These are phyloP conservation scores for Probosciger aterrimus DNA, from an alignment of 2,113 vertebrate species.

Conservation along the genomic window DNA sequence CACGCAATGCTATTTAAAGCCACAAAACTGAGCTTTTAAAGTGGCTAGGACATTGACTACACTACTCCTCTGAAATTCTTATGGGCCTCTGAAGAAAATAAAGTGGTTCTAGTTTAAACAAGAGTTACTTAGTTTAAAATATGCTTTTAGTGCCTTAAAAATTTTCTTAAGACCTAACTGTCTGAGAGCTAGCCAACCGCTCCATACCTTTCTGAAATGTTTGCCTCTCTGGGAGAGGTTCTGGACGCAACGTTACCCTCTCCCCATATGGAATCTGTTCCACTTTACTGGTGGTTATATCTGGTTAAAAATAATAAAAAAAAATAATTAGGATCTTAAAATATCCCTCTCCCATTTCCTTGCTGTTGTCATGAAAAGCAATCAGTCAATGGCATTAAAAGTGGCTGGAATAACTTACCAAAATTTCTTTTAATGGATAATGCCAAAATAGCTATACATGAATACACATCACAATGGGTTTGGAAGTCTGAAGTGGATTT, in stretches of 20 bases:
- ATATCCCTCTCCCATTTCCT: not conserved
- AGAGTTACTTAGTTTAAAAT: not conserved
- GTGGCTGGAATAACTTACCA: not conserved
- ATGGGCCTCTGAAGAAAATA: not conserved
- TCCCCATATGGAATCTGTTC: conserved; percentile 95
- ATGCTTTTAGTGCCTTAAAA: not conserved
- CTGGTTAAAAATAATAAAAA: conserved; percentile 56
- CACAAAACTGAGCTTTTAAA: not conserved
- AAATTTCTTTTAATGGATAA: not conserved
- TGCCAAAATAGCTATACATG: not conserved
- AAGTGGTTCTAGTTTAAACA: not conserved
- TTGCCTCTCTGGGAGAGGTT: conserved; percentile 83
- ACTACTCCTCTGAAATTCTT: not conserved
- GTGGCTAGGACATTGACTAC: not conserved
- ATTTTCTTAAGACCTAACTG: not conserved
- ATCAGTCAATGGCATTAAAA: not conserved
- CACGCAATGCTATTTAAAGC: not conserved
- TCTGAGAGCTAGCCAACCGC: not conserved
- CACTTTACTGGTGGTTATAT: conserved; percentile 82
- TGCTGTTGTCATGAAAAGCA: not conserved
- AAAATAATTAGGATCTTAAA: not conserved
- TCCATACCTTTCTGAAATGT: conserved; percentile 89
- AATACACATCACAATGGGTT: not conserved
- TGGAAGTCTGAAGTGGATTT: not conserved
- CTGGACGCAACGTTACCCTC: conserved; percentile 91